Conservation (phyloP, 1,140 invertebrate species). For the Portunus trituberculatus region DNA sequence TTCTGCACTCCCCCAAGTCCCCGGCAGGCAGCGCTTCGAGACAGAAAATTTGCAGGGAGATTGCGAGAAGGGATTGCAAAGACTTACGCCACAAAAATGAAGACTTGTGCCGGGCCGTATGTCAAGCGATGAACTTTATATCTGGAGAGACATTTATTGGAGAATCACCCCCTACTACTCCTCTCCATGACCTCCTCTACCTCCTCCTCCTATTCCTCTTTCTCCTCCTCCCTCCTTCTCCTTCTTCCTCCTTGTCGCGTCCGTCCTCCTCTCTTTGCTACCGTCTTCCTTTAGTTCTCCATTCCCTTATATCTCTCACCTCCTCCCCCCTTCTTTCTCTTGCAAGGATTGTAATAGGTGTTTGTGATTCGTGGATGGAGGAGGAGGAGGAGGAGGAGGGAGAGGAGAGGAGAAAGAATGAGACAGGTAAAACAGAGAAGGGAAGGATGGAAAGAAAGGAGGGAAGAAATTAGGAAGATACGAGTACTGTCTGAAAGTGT, state of each 20-base stretch:
- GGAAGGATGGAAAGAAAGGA: neutral
- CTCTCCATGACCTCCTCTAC: neutral
- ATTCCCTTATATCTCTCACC: no score
- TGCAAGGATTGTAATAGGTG: no score
- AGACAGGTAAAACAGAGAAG: neutral
- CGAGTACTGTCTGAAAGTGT: neutral
- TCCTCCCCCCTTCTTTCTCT: no score
- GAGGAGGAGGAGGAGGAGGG: neutral
- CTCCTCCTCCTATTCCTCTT: no score
- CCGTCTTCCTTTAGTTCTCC: neutral
- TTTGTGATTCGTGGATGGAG: neutral
- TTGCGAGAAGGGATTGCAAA: constrained; percentile 62
- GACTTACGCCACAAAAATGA: constrained; percentile 68
- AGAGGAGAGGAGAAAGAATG: neutral
- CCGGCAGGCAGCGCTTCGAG: constrained; percentile 37
- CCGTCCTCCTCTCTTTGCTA: neutral
- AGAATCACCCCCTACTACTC: neutral
- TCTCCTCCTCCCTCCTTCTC: neutral
- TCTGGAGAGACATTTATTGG: constrained; percentile 66
- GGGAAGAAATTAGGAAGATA: neutral
- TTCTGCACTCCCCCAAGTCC: neutral
- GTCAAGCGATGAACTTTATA: constrained; percentile 69
- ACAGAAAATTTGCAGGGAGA: constrained; percentile 67
- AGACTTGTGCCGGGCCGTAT: constrained; percentile 66
- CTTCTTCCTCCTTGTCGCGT: no score